phyloP scores from a whole-genome alignment of 2,113 vertebrate genomes.

The Emydocephalus ijimae region DNA sequence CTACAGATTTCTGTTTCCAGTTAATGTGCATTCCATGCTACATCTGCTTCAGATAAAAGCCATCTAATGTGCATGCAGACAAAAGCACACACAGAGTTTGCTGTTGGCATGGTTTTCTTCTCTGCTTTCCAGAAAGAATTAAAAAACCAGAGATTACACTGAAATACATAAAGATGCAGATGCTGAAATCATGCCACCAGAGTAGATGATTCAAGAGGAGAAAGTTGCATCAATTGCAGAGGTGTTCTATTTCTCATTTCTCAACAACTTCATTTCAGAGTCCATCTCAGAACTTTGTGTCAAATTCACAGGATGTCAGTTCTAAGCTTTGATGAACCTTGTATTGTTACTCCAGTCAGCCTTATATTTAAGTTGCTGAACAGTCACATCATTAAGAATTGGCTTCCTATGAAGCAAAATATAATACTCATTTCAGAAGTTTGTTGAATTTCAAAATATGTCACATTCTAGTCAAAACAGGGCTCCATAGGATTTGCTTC shows the following conservation, averaged over 20 bases:
- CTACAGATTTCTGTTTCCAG: background rate
- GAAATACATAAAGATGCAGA: background rate
- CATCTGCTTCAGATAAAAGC: background rate
- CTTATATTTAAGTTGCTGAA: background rate
- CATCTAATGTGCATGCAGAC: background rate
- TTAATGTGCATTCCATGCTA: background rate
- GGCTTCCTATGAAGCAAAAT: background rate
- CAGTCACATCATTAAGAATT: background rate
- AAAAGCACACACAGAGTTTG: background rate
- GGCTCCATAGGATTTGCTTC: background rate
- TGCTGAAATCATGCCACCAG: background rate
- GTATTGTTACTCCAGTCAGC: background rate
- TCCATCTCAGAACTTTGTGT: background rate
- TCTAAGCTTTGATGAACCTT: background rate
- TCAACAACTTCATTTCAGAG: background rate
- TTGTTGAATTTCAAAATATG: background rate
- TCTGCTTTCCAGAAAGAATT: background rate
- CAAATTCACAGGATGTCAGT: background rate
- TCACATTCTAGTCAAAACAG: background rate
- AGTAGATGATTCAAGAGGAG: background rate
- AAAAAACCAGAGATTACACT: background rate
- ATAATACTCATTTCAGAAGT: background rate
- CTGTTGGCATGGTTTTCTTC: background rate
- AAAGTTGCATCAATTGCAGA: background rate
- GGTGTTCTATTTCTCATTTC: background rate